Base-by-base conservation (phyloP, 2,797 vertebrate species). In the Borostomias antarcticus region DNA sequence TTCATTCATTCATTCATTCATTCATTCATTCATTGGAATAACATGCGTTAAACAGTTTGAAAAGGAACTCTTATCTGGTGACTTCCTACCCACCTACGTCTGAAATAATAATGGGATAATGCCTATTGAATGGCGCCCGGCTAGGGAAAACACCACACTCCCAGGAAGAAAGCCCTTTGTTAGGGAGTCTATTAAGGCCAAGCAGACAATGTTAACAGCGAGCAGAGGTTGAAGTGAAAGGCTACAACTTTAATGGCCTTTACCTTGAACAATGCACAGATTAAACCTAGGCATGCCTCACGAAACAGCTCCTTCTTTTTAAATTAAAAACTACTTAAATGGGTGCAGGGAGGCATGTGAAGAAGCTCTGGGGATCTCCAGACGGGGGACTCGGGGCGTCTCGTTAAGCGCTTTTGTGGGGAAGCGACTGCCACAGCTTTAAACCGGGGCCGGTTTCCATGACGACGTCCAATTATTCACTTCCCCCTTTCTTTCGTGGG, bases 381-480 rank as follows among this genome's bases (percentile, higher is more conserved):
- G 72, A 82, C 64, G 73, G 21, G 21, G 70, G 83, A 80, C 78
- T 64, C 62, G 66, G 68, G 73, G 68, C 30, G 80, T 81, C 73
- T 80, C 72, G 51, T 68, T 77, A 56, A 72, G 66, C 32, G 65
- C 72, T 71, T 62, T 75, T 75, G 43, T 62, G 69, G 80, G 78
- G 84, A 89, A 83, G 74, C 80, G 73, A 85, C 84, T 88, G 83
- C 69, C 69, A 67, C 45, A 45, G 83, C 79, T 53, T 74, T 75
- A 74, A 35, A 76, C 52, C 72, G 58, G 66, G 76, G 69, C 56
- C 56, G 57, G 88, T 89, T 87, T 79, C 90, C 82, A 92, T 89
- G 85, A 88, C 81, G 86, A 92, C 84, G 26, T 70, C 70, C 75
- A 92, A 85, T 86, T 89, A 89, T 89, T 90, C 88, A 93, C 88